phyloP scores from a whole-genome alignment of 2,888 invertebrate genomes.

The Trissolcus japonicus region DNA sequence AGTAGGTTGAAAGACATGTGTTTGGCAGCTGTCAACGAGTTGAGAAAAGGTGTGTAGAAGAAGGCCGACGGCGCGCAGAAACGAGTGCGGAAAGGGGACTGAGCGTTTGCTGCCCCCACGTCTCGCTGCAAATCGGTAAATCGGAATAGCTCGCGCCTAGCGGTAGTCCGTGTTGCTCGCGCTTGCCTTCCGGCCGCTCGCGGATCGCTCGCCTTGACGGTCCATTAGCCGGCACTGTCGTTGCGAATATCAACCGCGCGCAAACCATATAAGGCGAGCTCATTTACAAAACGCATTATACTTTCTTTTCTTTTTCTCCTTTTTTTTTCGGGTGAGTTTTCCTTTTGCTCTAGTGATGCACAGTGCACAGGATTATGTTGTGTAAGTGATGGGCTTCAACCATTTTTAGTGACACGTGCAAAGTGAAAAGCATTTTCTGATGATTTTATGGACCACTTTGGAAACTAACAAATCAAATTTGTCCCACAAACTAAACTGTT shows the following conservation, averaged over 20 bases:
- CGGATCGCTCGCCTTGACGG: constrained; percentile 44
- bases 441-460: too few relatives aligned
- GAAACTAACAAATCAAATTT: too few relatives aligned
- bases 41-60: constrained; percentile 19
- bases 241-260: constrained; percentile 50
- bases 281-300: constrained; percentile 43
- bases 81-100: constrained; percentile 4
- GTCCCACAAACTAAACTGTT: too few relatives aligned
- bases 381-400: not conserved
- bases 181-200: constrained; percentile 59
- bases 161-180: constrained; percentile 65
- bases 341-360: not conserved
- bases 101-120: constrained; percentile 24
- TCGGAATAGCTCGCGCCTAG: constrained; percentile 41
- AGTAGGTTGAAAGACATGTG: constrained; percentile 32
- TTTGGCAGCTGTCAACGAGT: constrained; percentile 35
- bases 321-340: not conserved
- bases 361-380: not conserved
- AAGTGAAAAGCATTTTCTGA: too few relatives aligned
- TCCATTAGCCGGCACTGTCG: constrained; percentile 42
- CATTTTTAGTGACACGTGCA: too few relatives aligned
- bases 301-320: constrained; percentile 12
- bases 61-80: constrained; percentile 36
- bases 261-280: constrained; percentile 51
- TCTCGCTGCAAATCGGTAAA: constrained; percentile 18